phyloP scores from a whole-genome alignment of 1,140 invertebrate species.

The Lepidurus arcticus region DNA sequence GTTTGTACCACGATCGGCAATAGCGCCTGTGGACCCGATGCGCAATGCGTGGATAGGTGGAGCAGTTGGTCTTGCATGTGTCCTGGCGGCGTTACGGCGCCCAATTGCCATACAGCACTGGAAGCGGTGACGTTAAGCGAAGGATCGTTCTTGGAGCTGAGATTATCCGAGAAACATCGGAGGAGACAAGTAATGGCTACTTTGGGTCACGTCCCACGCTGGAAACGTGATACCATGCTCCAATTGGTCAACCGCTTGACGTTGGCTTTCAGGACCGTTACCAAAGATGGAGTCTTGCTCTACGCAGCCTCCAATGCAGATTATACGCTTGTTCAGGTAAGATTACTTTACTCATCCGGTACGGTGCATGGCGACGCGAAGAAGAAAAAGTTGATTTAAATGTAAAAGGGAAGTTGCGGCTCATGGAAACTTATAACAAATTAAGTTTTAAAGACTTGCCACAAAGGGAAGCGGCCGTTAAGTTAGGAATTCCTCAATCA shows the following conservation, averaged over 20 bases:
- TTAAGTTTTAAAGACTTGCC: too few species aligned
- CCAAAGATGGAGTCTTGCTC: constrained; percentile 67
- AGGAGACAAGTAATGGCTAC: constrained; percentile 75
- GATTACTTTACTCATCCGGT: constrained; percentile 30
- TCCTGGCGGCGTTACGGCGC: constrained; percentile 60
- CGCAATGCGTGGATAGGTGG: constrained; percentile 78
- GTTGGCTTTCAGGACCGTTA: constrained; percentile 73
- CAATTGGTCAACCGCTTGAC: constrained; percentile 55
- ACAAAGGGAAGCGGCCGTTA: too few species aligned
- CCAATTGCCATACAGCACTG: constrained; percentile 69
- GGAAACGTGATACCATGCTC: constrained; percentile 45
- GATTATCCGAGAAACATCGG: constrained; percentile 73
- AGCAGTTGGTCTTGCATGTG: constrained; percentile 53
- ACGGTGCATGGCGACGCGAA: too few species aligned
- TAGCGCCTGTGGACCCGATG: constrained; percentile 56
- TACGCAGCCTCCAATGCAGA: constrained; percentile 80
- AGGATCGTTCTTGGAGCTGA: constrained; percentile 70
- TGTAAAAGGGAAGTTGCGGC: too few species aligned
- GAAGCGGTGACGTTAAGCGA: constrained; percentile 69
- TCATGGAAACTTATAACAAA: too few species aligned
- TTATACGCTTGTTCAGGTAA: constrained; percentile 72
- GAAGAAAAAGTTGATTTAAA: too few species aligned
- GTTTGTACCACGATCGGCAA: constrained; percentile 54
- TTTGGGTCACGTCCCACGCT: constrained; percentile 61
- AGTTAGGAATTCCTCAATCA: too few species aligned